A percentile compares a stretch with the other conserved stretches of the same genome.
Conservation (phyloP, 1,140 invertebrate species). For the Sycophaga agraensis region DNA sequence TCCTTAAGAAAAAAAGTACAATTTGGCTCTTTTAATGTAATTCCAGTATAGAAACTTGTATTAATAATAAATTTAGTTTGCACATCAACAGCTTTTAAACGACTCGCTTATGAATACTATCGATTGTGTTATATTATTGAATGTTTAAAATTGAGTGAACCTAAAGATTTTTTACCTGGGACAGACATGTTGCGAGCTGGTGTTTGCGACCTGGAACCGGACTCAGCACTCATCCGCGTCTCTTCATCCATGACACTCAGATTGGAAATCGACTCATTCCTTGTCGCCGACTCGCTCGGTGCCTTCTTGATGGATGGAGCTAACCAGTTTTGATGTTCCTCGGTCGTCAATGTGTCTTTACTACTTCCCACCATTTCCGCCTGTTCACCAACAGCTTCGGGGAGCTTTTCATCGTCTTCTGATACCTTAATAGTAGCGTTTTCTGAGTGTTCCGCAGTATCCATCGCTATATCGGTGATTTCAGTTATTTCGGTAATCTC, state of each 20-base stretch:
- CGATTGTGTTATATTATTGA: too few relatives aligned
- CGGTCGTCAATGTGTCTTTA: background rate
- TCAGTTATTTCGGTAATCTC: too few relatives aligned
- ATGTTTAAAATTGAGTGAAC: too few relatives aligned
- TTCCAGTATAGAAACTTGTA: too few relatives aligned
- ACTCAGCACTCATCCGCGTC: slow-evolving; percentile 83
- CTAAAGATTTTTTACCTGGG: too few relatives aligned
- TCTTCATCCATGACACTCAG: slow-evolving; percentile 76
- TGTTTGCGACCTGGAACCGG: slow-evolving; percentile 58
- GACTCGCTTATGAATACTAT: too few relatives aligned
- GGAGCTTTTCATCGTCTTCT: background rate
- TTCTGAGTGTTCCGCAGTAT: background rate
- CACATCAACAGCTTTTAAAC: too few relatives aligned
- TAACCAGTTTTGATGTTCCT: slow-evolving; percentile 49
- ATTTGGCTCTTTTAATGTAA: too few relatives aligned
- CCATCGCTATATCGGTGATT: background rate
- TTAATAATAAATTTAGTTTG: too few relatives aligned
- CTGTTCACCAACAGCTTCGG: background rate
- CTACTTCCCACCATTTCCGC: slow-evolving; percentile 24
- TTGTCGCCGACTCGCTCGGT: slow-evolving; percentile 20
- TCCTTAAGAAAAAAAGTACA: too few relatives aligned
- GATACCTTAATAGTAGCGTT: background rate
- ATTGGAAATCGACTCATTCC: slow-evolving; percentile 49
- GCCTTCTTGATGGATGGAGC: slow-evolving; percentile 47
- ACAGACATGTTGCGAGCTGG: slow-evolving; percentile 52